Evolutionary conservation across 2,113 vertebrate species (phyloP), one percentile per base, ranked within the genome.

Genomic region (Etheostoma spectabile): DNA sequence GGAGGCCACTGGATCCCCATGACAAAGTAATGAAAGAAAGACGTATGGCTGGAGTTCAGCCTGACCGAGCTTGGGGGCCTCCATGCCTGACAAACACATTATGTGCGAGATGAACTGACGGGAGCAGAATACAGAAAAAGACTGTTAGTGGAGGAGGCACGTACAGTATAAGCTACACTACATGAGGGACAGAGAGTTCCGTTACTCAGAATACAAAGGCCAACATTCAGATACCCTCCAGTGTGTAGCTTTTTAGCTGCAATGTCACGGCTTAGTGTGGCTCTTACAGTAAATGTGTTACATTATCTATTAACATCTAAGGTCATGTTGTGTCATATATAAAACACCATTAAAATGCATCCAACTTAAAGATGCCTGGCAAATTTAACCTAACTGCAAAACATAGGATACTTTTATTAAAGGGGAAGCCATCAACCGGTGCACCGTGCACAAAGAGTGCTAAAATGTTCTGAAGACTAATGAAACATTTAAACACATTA

Each of bases 11-110:
- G 89, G 87, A 91, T 90, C 82, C 85, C 77, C 68, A 86, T 93
- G 92, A 93, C 87, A 94, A 91, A 94, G 85, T 93, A 93, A 94
- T 91, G 92, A 86, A 94, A 92, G 88, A 87, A 91, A 92, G 91
- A 93, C 67, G 48, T 92, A 93, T 93, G 85, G 82, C 78, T 86
- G 80, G 82, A 91, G 90, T 88, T 91, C 82, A 85, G 84, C 77
- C 80, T 80, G 86, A 78, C 71, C 42, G 83, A 86, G 85, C 89
- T 93, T 42, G 53, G 67, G 87, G 91, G 83, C 79, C 84, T 87
- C 89, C 86, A 87, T 90, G 90, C 86, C 88, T 93, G 92, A 93
- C 94, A 93, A 92, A 93, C 90, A 88, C 87, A 92, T 93, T 92
- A 92, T 91, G 87, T 93, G 90, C 90, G 77, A 86, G 90, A 93